phyloP scores from a whole-genome alignment of 2,797 vertebrate species.

The Kryptopterus vitreolus region DNA sequence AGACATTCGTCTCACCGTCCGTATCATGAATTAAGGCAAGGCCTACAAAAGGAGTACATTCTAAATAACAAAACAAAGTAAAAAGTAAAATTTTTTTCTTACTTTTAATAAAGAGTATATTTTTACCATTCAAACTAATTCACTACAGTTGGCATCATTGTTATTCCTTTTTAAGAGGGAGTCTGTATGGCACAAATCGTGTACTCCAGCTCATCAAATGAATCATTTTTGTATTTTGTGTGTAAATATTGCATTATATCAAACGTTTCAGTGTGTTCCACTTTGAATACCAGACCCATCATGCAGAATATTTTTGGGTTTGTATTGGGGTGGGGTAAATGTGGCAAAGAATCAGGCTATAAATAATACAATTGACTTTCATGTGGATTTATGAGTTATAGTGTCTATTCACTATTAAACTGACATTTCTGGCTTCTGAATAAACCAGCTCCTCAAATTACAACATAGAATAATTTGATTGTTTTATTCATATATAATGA shows the following conservation, averaged over 20 bases:
- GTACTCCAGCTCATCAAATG: not conserved
- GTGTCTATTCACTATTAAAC: not conserved
- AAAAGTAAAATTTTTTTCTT: not conserved
- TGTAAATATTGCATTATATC: not conserved
- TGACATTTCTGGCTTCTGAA: not conserved
- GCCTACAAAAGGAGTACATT: slow-evolving; percentile 1
- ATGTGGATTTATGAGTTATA: not conserved
- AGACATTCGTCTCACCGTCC: slow-evolving; percentile 17
- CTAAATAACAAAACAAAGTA: not conserved
- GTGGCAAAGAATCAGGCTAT: not conserved
- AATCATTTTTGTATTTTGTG: not conserved
- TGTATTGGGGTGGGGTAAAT: not conserved
- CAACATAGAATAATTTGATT: not conserved
- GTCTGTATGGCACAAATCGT: not conserved
- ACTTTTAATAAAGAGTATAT: not conserved
- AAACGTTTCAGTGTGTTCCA: not conserved
- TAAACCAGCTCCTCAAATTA: not conserved
- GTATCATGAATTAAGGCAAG: slow-evolving; percentile 16
- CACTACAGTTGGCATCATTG: not conserved
- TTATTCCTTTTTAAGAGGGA: slow-evolving; percentile 1
- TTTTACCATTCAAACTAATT: not conserved
- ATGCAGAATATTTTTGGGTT: not conserved
- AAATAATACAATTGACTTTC: not conserved
- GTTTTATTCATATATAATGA: not conserved
- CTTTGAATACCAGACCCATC: not conserved